Evolutionary conservation across 2,888 invertebrate species (phyloP), one percentile per base, ranked within the genome.

Genomic region (Dicyrtoma fusca): DNA sequence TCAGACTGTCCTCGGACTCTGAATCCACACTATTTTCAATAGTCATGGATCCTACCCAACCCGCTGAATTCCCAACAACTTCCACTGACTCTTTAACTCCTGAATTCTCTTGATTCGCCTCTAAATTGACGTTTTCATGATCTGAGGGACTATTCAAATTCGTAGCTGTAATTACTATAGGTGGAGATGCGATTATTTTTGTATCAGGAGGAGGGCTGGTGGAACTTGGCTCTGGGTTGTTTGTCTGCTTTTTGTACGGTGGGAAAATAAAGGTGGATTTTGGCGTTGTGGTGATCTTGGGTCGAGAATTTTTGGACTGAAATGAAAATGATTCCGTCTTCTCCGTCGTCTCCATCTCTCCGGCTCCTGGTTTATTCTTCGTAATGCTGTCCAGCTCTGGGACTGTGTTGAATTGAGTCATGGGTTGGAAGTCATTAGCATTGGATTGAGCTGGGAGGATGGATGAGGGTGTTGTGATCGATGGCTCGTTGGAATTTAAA

Each of bases 191-290:
- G 34, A 34, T 34, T 34, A 34, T 34, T 34, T 34, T 34, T 34
- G 34, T 3, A 34, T 8, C 34, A 8, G 4, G 3, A 34, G 3
- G 34, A 34, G 34, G 4, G 8, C 34, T 53, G 53, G n/a, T 49
- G 49, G 49, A 49, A 49, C 4, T n/a, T n/a, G n/a, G n/a, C 17
- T 14, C 3, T 49, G 49, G 49, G 14, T 17, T 49, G n/a, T n/a
- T 49, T 49, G 49, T 49, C 17, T 3, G 72, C 34, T 72, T 75
- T 45, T 55, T 66, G 65, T 59, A 76, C 0, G 76, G 72, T 19
- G 76, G 76, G 47, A 76, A 76, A 17, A 45, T 71, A 42, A 75
- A 75, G n/a, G 69, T 42, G 14, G 63, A 11, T 13, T 65, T 59
- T 45, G n/a, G 26, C 49, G 57, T 19, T 57, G 68, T n/a, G 1